A percentile compares a stretch with the other conserved stretches of the same genome.
These are phyloP conservation scores for Rhinoraja longicauda DNA, from an alignment of 2,797 vertebrate genomes.

Conservation along the genomic window DNA sequence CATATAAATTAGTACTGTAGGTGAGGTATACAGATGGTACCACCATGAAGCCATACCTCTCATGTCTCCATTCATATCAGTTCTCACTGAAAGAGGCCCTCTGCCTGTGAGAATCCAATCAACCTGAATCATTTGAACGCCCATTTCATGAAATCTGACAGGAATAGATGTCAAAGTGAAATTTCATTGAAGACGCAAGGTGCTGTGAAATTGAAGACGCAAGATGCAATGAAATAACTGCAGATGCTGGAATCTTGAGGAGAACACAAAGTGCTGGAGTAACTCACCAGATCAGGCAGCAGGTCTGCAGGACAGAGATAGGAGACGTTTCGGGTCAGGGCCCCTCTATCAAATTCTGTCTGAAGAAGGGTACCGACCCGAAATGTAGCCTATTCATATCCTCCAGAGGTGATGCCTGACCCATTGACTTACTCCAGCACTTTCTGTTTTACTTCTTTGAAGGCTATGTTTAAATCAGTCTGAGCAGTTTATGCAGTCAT, in stretches of 20 bases:
- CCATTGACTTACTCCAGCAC: too few relatives aligned
- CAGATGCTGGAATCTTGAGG: too few relatives aligned
- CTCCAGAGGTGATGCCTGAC: too few relatives aligned
- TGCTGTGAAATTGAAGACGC: background rate
- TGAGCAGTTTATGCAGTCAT: background rate
- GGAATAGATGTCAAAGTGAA: background rate
- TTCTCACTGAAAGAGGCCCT: background rate
- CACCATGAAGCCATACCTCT: too few relatives aligned
- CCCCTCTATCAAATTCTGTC: too few relatives aligned
- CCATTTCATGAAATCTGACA: background rate
- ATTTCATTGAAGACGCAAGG: background rate
- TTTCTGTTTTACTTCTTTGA: background rate
- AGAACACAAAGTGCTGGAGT: too few relatives aligned
- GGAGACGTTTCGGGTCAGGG: too few relatives aligned
- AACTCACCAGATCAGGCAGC: too few relatives aligned
- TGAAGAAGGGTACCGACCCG: too few relatives aligned
- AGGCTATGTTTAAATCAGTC: background rate
- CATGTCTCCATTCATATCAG: background rate
- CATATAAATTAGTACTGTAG: background rate
- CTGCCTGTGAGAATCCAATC: background rate
- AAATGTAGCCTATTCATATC: too few relatives aligned
- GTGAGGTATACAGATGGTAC: background rate
- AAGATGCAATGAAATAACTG: too few relatives aligned
- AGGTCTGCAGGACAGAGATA: too few relatives aligned
- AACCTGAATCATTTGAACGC: background rate